Conservation (phyloP, 92 coral and sea anemone genomes). For the Phenganax subtilis region DNA sequence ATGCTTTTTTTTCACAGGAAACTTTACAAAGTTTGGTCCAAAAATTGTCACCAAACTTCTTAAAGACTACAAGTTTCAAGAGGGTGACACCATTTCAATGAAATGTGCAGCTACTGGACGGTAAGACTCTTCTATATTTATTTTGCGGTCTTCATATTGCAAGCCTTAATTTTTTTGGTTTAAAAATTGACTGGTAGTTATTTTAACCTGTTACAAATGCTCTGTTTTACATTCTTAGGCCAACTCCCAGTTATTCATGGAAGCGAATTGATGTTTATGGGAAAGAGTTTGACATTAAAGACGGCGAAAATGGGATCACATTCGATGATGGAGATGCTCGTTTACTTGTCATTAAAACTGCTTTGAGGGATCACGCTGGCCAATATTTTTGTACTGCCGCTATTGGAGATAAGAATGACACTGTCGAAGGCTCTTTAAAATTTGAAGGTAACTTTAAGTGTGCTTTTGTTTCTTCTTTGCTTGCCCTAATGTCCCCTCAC, state of each 20-base stretch:
- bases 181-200: background rate
- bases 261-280: slow-evolving; percentile 22
- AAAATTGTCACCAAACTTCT: slow-evolving; percentile 30
- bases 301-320: slow-evolving; percentile 41
- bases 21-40: slow-evolving; percentile 32
- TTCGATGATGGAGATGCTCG: slow-evolving; percentile 15
- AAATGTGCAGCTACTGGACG: slow-evolving; percentile 35
- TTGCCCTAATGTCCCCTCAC: no score
- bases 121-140: background rate
- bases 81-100: slow-evolving; percentile 7
- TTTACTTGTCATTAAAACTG: slow-evolving; percentile 9
- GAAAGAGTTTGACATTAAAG: slow-evolving; percentile 18
- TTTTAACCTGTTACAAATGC: background rate
- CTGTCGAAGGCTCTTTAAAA: slow-evolving; percentile 3
- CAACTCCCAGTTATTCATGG: slow-evolving; percentile 45
- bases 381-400: slow-evolving; percentile 24
- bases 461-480: background rate
- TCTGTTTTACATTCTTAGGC: background rate
- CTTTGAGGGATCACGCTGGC: background rate
- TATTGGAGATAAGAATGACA: slow-evolving; percentile 5
- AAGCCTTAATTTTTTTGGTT: background rate
- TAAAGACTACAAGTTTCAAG: background rate
- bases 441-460: slow-evolving; percentile 15
- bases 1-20: slow-evolving; percentile 5
- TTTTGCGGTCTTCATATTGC: background rate